Base-by-base conservation (phyloP, 2,888 invertebrate species). In the Tryphoninae sp. region DNA sequence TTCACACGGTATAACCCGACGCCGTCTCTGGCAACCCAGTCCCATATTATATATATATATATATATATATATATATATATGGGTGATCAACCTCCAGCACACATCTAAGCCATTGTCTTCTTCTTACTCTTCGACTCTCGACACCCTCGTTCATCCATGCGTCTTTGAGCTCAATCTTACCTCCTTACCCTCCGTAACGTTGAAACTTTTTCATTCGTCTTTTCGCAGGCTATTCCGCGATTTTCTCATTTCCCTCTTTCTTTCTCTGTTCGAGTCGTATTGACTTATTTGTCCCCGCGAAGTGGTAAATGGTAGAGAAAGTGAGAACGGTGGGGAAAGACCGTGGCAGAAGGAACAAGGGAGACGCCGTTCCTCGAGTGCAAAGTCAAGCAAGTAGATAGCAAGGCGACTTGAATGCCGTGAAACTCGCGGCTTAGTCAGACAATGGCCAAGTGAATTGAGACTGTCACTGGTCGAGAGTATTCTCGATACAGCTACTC, bases 361-460 rank as follows among this genome's bases (percentile, higher is more conserved):
- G 49, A 23, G 42, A 23, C 61, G 51, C 26, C 16, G 22, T 61
- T 80, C 61, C 64, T 77, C 73, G 80, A 82, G 82, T 82, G 82
- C 65, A 80, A 80, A 82, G 78, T 82, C 80, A 80, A 80, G 77
- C 82, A 80, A 80, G 77, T 65, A 77, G 80, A 80, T 80, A 82
- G 79, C 79, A 80, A 51, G 58, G 51, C 69, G 64, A 58, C 64
- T 71, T 80, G 73, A 78, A 82, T 82, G 75, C 78, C 65, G 78
- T 51, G 76, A 82, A 77, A 72, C 72, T 75, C 65, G 49, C 59
- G 73, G 82, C 82, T 82, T 80, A 77, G 69, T 33, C 80, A 80
- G 80, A 82, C 80, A 82, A 82, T 82, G 77, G 59, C 19, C 26
- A 73, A 65, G 33, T 77, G 68, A 65, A 82, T 80, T 55, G 65